These are phyloP conservation scores for Nasonia longicornis DNA, from an alignment of 1,140 invertebrate species.

Conservation along the genomic window DNA sequence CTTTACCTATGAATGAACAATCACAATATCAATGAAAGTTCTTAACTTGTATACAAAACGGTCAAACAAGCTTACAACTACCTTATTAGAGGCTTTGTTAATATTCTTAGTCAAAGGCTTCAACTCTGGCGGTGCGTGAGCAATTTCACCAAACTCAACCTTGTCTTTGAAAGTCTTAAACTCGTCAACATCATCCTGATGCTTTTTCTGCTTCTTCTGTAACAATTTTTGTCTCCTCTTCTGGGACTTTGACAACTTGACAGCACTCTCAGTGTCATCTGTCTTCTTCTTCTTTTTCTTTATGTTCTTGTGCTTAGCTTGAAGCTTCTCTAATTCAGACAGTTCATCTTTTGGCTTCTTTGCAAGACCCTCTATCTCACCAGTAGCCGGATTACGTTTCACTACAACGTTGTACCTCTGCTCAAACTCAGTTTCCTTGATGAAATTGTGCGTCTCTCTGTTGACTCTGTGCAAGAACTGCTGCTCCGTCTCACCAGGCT, in stretches of 20 bases:
- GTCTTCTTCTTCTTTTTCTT: conserved; percentile 65
- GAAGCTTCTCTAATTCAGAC: conserved; percentile 63
- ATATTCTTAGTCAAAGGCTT: conserved; percentile 67
- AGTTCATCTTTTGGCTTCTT: conserved; percentile 68
- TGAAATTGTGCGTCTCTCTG: conserved; percentile 67
- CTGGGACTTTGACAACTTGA: conserved; percentile 65
- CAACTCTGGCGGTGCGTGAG: conserved; percentile 75
- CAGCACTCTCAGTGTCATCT: conserved; percentile 51
- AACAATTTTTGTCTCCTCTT: conserved; percentile 65
- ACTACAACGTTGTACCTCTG: conserved; percentile 71
- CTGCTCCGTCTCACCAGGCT: conserved; percentile 63
- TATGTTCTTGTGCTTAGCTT: conserved; percentile 62
- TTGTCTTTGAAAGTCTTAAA: conserved; percentile 68
- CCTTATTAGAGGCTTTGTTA: conserved; percentile 61
- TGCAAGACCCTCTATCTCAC: conserved; percentile 64
- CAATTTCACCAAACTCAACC: conserved; percentile 77
- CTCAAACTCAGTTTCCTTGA: conserved; percentile 71
- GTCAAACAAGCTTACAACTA: conserved; percentile 57
- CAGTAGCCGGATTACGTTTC: conserved; percentile 67
- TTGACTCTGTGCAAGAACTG: conserved; percentile 69
- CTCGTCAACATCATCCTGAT: conserved; percentile 59
- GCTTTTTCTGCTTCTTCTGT: conserved; percentile 66
- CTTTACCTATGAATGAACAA: conserved; percentile 65
- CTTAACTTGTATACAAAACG: background rate
- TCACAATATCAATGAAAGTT: conserved; percentile 24